Evolutionary conservation across 2,797 vertebrate genomes (phyloP).

Genomic region (Danio kyathit): DNA sequence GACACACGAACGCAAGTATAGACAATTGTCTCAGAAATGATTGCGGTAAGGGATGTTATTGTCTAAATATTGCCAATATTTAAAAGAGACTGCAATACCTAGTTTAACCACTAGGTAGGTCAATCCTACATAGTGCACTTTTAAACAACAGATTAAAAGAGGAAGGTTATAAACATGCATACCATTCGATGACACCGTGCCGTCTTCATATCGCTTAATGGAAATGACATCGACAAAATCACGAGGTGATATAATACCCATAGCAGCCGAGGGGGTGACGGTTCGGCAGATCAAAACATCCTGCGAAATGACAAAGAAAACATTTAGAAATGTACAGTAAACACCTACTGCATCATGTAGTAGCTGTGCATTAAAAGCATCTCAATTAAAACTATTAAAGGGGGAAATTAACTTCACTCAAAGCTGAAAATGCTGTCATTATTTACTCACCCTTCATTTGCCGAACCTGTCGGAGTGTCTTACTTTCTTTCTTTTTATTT

Average conservation of each 20-base stretch:
- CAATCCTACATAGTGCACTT: too few relatives aligned
- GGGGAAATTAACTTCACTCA: too few relatives aligned
- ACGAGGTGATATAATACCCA: constrained; percentile 93
- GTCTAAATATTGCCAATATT: too few relatives aligned
- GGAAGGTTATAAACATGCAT: constrained; percentile 55
- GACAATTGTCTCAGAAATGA: too few relatives aligned
- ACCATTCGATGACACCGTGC: constrained; percentile 89
- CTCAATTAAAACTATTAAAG: not conserved
- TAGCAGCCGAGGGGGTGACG: constrained; percentile 89
- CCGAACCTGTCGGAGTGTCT: too few relatives aligned
- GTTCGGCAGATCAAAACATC: constrained; percentile 86
- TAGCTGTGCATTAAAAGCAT: not conserved
- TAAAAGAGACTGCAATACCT: too few relatives aligned
- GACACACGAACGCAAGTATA: too few relatives aligned
- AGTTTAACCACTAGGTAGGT: too few relatives aligned
- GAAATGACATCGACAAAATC: constrained; percentile 94
- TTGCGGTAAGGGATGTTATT: too few relatives aligned
- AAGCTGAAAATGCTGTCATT: too few relatives aligned
- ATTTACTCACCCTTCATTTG: too few relatives aligned
- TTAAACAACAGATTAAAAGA: not conserved
- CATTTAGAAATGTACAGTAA: not conserved
- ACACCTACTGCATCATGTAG: not conserved
- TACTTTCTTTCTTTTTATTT: too few relatives aligned
- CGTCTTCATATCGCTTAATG: constrained; percentile 87
- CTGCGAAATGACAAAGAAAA: constrained; percentile 68